phyloP scores from a whole-genome alignment of 2,113 vertebrate genomes.

The Varanus salvator region DNA sequence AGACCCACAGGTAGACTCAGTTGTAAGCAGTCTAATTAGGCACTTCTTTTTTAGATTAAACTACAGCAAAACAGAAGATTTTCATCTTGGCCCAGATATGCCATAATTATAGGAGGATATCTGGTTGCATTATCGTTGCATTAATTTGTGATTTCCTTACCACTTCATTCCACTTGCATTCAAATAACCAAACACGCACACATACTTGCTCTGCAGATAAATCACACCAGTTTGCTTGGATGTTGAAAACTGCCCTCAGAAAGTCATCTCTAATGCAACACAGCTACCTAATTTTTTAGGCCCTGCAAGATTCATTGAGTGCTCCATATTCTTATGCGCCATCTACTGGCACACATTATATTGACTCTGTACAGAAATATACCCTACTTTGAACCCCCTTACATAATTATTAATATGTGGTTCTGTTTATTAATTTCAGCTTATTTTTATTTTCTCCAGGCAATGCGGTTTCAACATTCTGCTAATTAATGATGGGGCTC shows the following conservation, averaged over 20 bases:
- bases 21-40: background rate
- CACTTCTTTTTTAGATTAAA: background rate
- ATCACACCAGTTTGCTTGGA: constrained; percentile 21
- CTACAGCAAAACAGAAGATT: background rate
- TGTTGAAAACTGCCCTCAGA: constrained; percentile 13
- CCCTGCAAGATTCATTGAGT: background rate
- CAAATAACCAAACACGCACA: background rate
- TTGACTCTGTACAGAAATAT: background rate
- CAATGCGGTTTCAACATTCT: background rate
- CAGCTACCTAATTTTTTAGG: background rate
- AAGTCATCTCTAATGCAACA: background rate
- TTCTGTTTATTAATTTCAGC: background rate
- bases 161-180: background rate
- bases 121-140: background rate
- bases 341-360: constrained; percentile 3
- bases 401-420: background rate
- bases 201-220: background rate
- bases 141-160: background rate
- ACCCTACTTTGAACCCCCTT: background rate
- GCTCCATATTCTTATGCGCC: background rate
- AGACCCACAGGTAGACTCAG: background rate
- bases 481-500: background rate
- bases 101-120: background rate
- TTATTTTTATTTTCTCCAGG: background rate
- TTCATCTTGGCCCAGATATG: background rate